Evolutionary conservation across 2,888 invertebrate genomes (phyloP), one percentile per base, ranked within the genome.

Genomic region (Amorpha juglandis): DNA sequence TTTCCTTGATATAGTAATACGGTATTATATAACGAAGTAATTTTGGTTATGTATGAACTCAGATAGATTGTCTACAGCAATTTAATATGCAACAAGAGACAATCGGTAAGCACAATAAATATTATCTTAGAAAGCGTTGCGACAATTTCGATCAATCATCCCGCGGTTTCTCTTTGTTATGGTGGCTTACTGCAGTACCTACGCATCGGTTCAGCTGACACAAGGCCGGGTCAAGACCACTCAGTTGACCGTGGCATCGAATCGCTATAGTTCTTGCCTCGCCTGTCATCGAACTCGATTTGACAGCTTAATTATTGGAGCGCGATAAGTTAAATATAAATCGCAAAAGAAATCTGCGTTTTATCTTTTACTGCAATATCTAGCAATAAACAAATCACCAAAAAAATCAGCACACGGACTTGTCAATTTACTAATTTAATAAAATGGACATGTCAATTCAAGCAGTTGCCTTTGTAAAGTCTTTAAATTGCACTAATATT

Each of bases 221-320:
- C 65, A 48, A 71, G 80, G 77, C 80, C 83, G 85, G 89, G 90
- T 90, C 89, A 90, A 89, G 89, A 79, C 71, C 88, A 73, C 27
- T 66, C 51, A 63, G 66, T 65, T 78, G 89, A 70, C 88, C 89
- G 78, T 88, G 87, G 86, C 89, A 86, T 82, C 83, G 79, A 84
- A 81, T 72, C 67, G 19, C 67, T 71, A 67, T 71, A 69, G 64
- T 64, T 72, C 71, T 75, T 69, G 68, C 76, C 72, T 77, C 69
- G 64, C 70, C 81, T 83, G 82, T 81, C 82, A 82, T 83, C 83
- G 83, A 82, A 82, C 82, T 81, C 74, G 69, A 74, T 73, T 74
- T 70, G 74, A 79, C 73, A 73, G 45, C 64, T 71, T 75, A 70
- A 74, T 78, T 75, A 62, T 19, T 63, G 42, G n/a, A 53, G 12